Evolutionary conservation across 2,888 invertebrate genomes (phyloP), one percentile per base, ranked within the genome.

Genomic region (Sylvicola fuscatus): DNA sequence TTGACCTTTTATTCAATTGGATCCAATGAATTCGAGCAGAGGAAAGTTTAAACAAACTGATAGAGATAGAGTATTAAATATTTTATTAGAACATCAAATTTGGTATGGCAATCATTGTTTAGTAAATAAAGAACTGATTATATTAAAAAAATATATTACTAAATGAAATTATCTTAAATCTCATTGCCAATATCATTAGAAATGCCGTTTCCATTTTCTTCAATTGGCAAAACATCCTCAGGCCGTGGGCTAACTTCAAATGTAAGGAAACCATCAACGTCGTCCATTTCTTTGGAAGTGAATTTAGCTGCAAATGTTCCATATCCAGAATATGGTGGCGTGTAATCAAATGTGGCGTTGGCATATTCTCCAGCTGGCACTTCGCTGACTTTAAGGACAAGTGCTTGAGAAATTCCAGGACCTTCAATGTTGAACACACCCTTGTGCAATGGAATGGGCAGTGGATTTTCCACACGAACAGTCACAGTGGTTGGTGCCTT

Each of bases 301-400:
- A 92, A 92, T 53, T 87, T 90, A 14, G 80, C 87, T 15, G 79
- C 73, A 41, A 92, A 72, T 13, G 84, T 82, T 42, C 78, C 77
- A 27, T 77, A 70, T 1, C 92, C 92, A 1, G 71, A 66, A 54
- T 75, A 70, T 3, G 74, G 74, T 1, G 90, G 86, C 0, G 69
- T 72, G 50, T 89, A 66, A 43, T 73, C 75, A 48, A 87, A 81
- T 14, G 71, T 67, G 1, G 76, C 77, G 36, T 68, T 68, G 0
- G 80, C 82, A 26, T 70, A 66, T 34, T 69, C 75, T 2, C 76
- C 78, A 41, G 78, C 64, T 35, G 70, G 64, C 45, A 52, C 51
- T 43, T 58, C 56, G 8, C n/a, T 46, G 47, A 70, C 71, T 66
- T 75, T 70, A 41, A 84, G 65, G 51, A 75, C 76, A 10, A 82